Evolutionary conservation across 37 sponge, comb jelly and placozoan genomes (phyloP), one percentile per base, ranked within the genome.

Genomic region (Theonella swinhoei): DNA sequence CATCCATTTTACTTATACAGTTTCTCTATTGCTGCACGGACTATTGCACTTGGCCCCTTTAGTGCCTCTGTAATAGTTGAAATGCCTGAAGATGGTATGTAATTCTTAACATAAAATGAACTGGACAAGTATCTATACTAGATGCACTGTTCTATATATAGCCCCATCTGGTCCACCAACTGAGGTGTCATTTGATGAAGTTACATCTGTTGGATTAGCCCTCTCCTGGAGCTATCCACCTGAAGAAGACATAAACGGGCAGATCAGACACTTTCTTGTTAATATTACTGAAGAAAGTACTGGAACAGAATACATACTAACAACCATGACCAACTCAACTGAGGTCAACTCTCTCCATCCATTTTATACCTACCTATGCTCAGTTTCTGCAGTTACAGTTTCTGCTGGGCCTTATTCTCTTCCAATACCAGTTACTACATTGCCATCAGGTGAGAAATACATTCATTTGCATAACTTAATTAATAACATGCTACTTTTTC

Each of bases 61-160:
- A 66, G 11, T 29, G 25, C n/a, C 35, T 14, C 38, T 41, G 42
- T 29, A 1, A 64, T 39, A 5, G 42, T 87, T 33, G 72, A 43
- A 40, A 79, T 80, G 74, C 87, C 87, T 47, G 87, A 87, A 74
- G 74, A 41, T 32, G 75, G 87, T 87, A 78, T 28, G 17, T 47
- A 23, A 25, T 19, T 20, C 3, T 37, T 30, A 61, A 31, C 77
- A 58, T 61, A 8, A 59, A 31, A 26, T 5, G 42, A 9, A 43
- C 43, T 25, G 14, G 17, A 64, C 20, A 19, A 72, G 11, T 38
- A 72, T 62, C n/a, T n/a, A n/a, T n/a, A n/a, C n/a, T n/a, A n/a
- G 14, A 47, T 17, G 42, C 70, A 11, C 43, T 33, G 0, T 42
- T 22, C 59, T 36, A 17, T 67, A 8, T 72, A 62, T 62, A 84